These are phyloP conservation scores for Drosophila kokeensis DNA, from an alignment of 2,888 invertebrate species.

Conservation along the genomic window DNA sequence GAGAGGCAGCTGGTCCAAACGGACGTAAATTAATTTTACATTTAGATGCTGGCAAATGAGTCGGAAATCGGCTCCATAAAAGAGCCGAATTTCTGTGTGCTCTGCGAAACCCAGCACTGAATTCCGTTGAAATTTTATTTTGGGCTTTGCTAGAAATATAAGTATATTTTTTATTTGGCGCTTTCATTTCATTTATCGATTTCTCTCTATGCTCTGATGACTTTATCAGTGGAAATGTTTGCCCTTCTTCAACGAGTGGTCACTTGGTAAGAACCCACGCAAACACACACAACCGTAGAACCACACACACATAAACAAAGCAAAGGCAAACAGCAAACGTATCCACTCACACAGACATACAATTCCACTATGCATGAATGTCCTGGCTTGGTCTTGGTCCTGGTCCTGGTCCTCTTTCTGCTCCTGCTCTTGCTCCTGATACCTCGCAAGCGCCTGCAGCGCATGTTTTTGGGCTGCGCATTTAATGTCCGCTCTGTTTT, in stretches of 20 bases:
- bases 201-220: slow-evolving; percentile 60
- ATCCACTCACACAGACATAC: slow-evolving; percentile 5
- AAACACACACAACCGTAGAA: slow-evolving; percentile 11
- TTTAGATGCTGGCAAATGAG: slow-evolving; percentile 58
- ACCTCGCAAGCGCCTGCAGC: slow-evolving; percentile 62
- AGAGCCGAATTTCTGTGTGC: slow-evolving; percentile 11
- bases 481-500: slow-evolving; percentile 65
- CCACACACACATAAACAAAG: slow-evolving; percentile 11
- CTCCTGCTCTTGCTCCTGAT: slow-evolving; percentile 13
- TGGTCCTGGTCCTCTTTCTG: neutral
- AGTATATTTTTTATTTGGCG: slow-evolving; percentile 21
- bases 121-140: slow-evolving; percentile 12
- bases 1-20: slow-evolving; percentile 39
- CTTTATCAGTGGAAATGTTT: slow-evolving; percentile 63
- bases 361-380: slow-evolving; percentile 7
- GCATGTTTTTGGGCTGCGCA: slow-evolving; percentile 68
- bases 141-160: slow-evolving; percentile 20
- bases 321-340: slow-evolving; percentile 4
- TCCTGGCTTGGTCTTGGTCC: slow-evolving; percentile 3
- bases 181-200: slow-evolving; percentile 69
- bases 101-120: neutral
- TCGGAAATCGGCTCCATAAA: slow-evolving; percentile 53
- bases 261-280: slow-evolving; percentile 53
- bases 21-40: slow-evolving; percentile 55
- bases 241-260: slow-evolving; percentile 33